Conservation (phyloP, 2,888 invertebrate species). For the Plebejus anna region DNA sequence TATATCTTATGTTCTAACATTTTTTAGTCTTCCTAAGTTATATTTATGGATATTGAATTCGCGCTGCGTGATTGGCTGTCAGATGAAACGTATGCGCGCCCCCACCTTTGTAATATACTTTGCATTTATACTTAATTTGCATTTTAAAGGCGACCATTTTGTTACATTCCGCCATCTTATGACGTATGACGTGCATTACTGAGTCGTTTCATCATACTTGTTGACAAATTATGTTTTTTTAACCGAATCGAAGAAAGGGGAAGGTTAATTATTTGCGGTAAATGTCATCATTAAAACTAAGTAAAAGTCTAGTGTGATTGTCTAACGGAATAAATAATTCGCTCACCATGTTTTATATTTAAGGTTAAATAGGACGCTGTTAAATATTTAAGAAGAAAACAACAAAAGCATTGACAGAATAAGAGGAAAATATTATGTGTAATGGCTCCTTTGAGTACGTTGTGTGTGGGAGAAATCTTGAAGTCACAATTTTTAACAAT, state of each 20-base stretch:
- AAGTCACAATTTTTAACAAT: conserved; percentile 32
- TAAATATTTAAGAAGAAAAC: background rate
- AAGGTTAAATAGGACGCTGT: conserved; percentile 2
- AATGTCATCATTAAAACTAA: background rate
- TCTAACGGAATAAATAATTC: background rate
- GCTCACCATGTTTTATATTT: background rate
- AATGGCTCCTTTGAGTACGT: background rate
- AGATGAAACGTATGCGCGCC: background rate
- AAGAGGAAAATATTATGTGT: background rate
- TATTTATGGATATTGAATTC: background rate
- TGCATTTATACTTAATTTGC: conserved; percentile 9
- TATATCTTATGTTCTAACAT: background rate
- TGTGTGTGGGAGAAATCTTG: conserved; percentile 16
- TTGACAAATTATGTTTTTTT: background rate
- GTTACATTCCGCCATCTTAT: conserved; percentile 8
- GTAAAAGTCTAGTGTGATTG: background rate
- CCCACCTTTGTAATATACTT: conserved; percentile 1
- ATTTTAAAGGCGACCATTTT: conserved; percentile 7
- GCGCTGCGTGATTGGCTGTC: background rate
- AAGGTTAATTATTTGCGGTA: background rate
- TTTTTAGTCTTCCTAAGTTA: conserved; percentile 5
- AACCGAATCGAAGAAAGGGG: no score
- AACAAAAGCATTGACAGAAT: background rate
- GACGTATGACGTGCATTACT: conserved; percentile 3
- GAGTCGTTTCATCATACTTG: background rate